Conservation (phyloP, 2,113 vertebrate species). For the Cyanoramphus novaezelandiae region DNA sequence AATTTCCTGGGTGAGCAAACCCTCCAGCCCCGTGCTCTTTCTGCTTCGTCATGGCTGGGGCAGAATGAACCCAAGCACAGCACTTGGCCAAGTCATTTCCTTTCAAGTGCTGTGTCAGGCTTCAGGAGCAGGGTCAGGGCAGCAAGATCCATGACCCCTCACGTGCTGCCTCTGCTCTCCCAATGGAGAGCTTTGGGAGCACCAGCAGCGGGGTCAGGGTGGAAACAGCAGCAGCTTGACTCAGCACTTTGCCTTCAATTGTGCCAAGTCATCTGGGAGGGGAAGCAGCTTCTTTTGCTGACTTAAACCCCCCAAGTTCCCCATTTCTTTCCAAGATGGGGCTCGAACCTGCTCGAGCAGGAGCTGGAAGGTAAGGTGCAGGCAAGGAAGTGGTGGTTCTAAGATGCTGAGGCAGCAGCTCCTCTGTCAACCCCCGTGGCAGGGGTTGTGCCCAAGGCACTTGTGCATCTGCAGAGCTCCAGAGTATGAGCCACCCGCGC, state of each 20-base stretch:
- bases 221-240: neutral
- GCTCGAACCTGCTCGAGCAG: neutral
- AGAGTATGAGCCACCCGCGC: too few species aligned
- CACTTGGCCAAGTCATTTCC: neutral
- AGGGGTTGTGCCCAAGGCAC: neutral
- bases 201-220: neutral
- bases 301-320: neutral
- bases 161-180: neutral
- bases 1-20: neutral
- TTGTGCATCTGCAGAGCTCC: neutral
- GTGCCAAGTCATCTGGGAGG: neutral
- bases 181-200: neutral
- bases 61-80: rapidly evolving
- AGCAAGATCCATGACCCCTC: neutral
- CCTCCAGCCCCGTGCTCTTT: neutral
- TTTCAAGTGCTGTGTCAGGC: neutral
- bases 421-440: neutral
- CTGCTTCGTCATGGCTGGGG: neutral
- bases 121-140: neutral
- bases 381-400: neutral
- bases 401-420: neutral
- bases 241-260: neutral
- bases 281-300: neutral
- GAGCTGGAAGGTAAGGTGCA: rapidly evolving
- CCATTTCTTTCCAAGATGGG: too few species aligned